Percentiles rank a stretch among this genome's conserved stretches.
These are phyloP conservation scores for Octonoba sinensis DNA, from an alignment of 2,888 invertebrate genomes.

Conservation along the genomic window DNA sequence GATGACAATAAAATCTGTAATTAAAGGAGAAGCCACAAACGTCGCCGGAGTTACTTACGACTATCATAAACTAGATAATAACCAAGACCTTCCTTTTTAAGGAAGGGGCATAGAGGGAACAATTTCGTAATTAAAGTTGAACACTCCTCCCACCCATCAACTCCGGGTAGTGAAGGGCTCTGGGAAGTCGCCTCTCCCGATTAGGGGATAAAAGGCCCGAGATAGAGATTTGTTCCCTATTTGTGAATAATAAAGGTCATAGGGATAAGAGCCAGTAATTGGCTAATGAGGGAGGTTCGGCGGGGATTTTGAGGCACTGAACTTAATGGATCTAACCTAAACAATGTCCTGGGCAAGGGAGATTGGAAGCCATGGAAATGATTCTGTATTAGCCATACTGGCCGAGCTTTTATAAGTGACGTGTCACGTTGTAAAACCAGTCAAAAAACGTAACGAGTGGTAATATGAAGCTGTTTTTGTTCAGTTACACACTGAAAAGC, in stretches of 20 bases:
- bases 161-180: neutral
- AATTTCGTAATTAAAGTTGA: conserved; percentile 13
- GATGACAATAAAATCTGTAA: conserved; percentile 37
- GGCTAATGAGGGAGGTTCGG: conserved; percentile 24
- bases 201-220: neutral
- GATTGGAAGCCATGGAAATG: too few relatives aligned
- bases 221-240: conserved; percentile 25
- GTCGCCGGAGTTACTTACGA: too few relatives aligned
- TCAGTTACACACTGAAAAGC: too few relatives aligned
- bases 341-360: too few relatives aligned
- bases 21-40: neutral
- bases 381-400: too few relatives aligned
- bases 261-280: conserved; percentile 51
- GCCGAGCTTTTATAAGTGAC: too few relatives aligned
- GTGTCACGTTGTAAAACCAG: too few relatives aligned
- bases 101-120: neutral
- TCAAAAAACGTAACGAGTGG: too few relatives aligned
- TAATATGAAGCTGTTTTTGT: too few relatives aligned
- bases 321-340: conserved; percentile 21
- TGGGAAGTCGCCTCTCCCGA: neutral
- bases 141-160: neutral
- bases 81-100: too few relatives aligned
- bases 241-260: conserved; percentile 40
- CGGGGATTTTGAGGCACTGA: conserved; percentile 27
- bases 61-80: too few relatives aligned